A percentile compares a stretch with the other conserved stretches of the same genome.
phyloP scores from a whole-genome alignment of 2,888 invertebrate species.

The Epirrhoe alternata region DNA sequence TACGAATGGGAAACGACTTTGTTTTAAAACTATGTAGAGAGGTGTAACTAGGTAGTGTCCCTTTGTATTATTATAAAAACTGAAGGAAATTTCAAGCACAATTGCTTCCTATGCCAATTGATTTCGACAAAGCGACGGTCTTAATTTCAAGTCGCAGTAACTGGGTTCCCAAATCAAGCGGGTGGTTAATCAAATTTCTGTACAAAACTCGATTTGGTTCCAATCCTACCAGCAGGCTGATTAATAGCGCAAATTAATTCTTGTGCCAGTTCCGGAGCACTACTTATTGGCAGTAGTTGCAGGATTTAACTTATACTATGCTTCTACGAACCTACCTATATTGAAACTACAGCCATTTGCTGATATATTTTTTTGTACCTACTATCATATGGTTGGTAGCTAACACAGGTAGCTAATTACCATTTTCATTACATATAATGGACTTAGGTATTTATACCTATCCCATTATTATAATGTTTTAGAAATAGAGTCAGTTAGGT shows the following conservation, averaged over 20 bases:
- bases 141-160: conserved; percentile 37
- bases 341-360: not conserved
- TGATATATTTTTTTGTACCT: too few species aligned
- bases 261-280: conserved; percentile 17
- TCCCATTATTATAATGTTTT: too few species aligned
- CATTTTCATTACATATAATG: too few species aligned
- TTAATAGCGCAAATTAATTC: conserved; percentile 43
- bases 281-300: conserved; percentile 3
- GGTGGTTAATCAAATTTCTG: conserved; percentile 44
- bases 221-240: conserved; percentile 39
- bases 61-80: not conserved
- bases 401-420: too few species aligned
- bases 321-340: not conserved
- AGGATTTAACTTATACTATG: not conserved
- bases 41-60: not conserved
- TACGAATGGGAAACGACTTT: too few species aligned
- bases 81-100: conserved; percentile 13
- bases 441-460: too few species aligned
- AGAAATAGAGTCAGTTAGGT: too few species aligned
- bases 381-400: too few species aligned
- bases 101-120: conserved; percentile 27
- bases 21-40: not conserved
- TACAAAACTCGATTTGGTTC: conserved; percentile 44
- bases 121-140: conserved; percentile 32
- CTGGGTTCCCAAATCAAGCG: conserved; percentile 44